These are phyloP conservation scores for Bombus fervidus DNA, from an alignment of 1,140 invertebrate species.

Conservation along the genomic window DNA sequence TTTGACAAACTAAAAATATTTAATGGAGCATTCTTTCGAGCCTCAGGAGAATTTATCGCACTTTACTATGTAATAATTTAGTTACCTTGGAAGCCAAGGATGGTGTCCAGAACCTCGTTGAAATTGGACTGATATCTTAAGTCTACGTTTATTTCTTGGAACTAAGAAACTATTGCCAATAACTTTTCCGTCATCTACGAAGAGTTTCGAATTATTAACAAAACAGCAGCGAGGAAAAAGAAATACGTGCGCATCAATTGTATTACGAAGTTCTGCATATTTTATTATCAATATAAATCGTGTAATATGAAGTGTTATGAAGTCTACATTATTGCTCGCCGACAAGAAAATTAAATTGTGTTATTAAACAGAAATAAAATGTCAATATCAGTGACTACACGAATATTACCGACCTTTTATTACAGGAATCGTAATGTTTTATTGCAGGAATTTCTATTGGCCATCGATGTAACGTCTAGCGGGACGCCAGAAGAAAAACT, in stretches of 20 bases:
- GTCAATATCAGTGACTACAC: not conserved
- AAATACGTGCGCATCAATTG: not conserved
- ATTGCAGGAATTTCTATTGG: slow-evolving; percentile 96
- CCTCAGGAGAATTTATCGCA: not conserved
- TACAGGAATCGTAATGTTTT: slow-evolving; percentile 36
- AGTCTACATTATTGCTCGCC: not conserved
- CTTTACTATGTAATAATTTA: not conserved
- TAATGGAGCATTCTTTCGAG: not conserved
- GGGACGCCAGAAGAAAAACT: slow-evolving; percentile 99
- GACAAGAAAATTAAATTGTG: not conserved
- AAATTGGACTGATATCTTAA: not conserved
- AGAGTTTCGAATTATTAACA: too few species aligned
- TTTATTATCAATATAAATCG: not conserved
- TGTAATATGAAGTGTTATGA: not conserved
- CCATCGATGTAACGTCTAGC: slow-evolving; percentile 98
- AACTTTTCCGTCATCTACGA: too few species aligned
- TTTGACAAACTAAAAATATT: not conserved
- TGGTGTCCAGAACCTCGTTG: not conserved
- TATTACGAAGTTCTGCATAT: not conserved
- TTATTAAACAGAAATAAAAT: not conserved
- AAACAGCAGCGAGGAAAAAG: too few species aligned
- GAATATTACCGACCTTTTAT: not conserved
- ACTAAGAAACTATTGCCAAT: too few species aligned
- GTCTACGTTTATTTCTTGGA: not conserved
- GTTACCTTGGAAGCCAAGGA: not conserved